Conservation (phyloP, 2,113 vertebrate genomes). For the Megaceryle maxima region DNA sequence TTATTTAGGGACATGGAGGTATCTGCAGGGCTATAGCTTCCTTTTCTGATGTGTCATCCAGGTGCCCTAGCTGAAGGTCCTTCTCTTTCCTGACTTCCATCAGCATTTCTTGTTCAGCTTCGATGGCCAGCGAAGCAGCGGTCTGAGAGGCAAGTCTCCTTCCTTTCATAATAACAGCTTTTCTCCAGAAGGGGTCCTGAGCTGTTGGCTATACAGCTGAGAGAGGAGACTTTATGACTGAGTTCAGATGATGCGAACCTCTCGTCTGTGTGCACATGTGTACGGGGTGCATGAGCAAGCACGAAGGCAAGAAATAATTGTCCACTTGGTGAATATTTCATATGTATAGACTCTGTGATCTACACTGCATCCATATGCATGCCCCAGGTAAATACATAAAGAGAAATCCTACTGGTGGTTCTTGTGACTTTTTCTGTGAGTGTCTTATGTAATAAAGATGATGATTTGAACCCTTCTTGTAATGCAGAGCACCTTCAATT, state of each 20-base stretch:
- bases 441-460: background rate
- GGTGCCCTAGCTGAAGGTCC: background rate
- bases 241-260: background rate
- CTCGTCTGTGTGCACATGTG: accelerated
- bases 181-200: background rate
- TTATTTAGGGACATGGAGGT: background rate
- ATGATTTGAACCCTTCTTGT: background rate
- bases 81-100: background rate
- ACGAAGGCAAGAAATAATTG: background rate
- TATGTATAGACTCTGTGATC: background rate
- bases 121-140: background rate
- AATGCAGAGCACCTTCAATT: background rate
- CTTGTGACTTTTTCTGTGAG: background rate
- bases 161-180: background rate
- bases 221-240: background rate
- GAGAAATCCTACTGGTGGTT: background rate
- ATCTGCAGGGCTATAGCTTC: background rate
- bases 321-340: background rate
- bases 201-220: background rate
- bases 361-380: background rate
- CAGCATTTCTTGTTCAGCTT: background rate
- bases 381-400: background rate
- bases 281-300: background rate
- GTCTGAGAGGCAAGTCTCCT: background rate
- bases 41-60: background rate